phyloP scores from a whole-genome alignment of 1,140 invertebrate species.

The Pseudomyrmex sp. region DNA sequence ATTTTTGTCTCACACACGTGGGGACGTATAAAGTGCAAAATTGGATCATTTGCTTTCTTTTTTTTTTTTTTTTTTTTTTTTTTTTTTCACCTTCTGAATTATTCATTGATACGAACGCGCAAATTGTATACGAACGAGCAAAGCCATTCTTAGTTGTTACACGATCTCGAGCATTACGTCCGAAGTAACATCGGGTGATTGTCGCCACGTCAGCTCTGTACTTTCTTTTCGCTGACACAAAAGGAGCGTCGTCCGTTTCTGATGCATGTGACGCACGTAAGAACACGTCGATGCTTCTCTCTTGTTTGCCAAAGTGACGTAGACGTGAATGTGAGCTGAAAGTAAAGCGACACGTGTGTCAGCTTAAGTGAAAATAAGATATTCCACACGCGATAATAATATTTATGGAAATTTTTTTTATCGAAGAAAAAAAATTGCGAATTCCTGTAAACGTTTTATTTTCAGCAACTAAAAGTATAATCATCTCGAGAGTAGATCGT shows the following conservation, averaged over 20 bases:
- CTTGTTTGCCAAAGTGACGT: constrained; percentile 42
- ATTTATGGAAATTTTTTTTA: not conserved
- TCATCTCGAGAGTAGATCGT: not conserved
- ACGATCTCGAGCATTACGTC: not conserved
- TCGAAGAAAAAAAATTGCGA: no score
- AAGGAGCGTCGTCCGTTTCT: constrained; percentile 4
- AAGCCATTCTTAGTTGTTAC: constrained; percentile 6
- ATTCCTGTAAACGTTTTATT: no score
- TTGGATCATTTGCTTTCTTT: not conserved
- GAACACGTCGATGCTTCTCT: not conserved
- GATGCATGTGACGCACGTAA: constrained; percentile 6
- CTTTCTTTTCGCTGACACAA: constrained; percentile 41
- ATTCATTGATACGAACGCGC: constrained; percentile 20
- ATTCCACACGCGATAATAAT: no score
- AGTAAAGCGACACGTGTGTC: constrained; percentile 27
- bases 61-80: not conserved
- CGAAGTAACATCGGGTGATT: not conserved
- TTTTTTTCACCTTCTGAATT: constrained; percentile 37
- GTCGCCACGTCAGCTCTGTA: not conserved
- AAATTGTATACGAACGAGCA: not conserved
- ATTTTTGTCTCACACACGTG: not conserved
- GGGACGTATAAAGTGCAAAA: not conserved
- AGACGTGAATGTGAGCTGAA: constrained; percentile 28
- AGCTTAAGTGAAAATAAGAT: constrained; percentile 13
- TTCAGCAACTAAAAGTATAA: no score